phyloP scores from a whole-genome alignment of 1,140 invertebrate genomes.

The Cotesia glomerata region DNA sequence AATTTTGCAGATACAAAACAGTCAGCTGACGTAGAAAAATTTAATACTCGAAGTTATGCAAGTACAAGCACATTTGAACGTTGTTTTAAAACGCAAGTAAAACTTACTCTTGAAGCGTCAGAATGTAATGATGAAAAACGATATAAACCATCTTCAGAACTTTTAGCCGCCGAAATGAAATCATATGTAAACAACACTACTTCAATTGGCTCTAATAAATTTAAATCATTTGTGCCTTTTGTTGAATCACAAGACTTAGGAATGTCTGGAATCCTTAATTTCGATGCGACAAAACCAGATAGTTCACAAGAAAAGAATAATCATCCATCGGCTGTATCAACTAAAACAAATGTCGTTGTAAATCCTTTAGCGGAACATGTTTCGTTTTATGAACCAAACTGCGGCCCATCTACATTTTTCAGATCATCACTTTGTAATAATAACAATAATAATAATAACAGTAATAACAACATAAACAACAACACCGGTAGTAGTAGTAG shows the following conservation, averaged over 20 bases:
- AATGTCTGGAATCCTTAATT: neutral
- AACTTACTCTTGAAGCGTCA: constrained; percentile 43
- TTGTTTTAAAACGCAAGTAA: constrained; percentile 51
- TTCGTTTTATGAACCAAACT: constrained; percentile 47
- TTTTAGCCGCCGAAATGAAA: constrained; percentile 1
- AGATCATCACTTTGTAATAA: constrained; percentile 4
- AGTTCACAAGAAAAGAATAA: neutral
- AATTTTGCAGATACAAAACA: constrained; percentile 22
- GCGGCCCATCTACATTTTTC: constrained; percentile 42
- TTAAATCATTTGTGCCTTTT: constrained; percentile 26
- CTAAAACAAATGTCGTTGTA: constrained; percentile 27
- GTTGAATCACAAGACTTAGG: neutral
- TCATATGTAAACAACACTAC: neutral
- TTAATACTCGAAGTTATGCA: constrained; percentile 23
- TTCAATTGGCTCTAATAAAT: neutral
- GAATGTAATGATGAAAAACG: constrained; percentile 53
- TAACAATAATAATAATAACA: constrained; percentile 27
- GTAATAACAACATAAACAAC: constrained; percentile 29
- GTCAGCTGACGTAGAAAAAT: neutral
- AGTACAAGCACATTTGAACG: constrained; percentile 47
- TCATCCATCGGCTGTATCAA: constrained; percentile 14
- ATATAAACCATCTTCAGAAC: constrained; percentile 49
- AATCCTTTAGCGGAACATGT: constrained; percentile 42
- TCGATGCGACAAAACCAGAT: neutral
- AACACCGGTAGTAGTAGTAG: constrained; percentile 35